These are phyloP conservation scores for Salticus scenicus DNA, from an alignment of 2,888 invertebrate species.

Conservation along the genomic window DNA sequence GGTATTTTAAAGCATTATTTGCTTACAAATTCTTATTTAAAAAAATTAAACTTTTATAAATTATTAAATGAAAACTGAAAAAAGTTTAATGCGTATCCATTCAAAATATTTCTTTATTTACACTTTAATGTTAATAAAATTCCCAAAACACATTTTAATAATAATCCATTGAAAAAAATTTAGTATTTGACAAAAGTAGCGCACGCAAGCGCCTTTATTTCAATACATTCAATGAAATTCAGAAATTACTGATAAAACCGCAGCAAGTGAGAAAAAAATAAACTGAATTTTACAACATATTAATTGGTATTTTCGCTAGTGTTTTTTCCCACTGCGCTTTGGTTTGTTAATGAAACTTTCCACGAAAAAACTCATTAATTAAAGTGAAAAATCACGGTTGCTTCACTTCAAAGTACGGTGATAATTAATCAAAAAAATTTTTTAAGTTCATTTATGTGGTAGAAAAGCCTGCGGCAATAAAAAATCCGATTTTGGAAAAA, in stretches of 20 bases:
- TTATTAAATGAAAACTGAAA: too few species aligned
- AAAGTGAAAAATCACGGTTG: constrained; percentile 10
- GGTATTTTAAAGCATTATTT: too few species aligned
- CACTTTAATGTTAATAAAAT: too few species aligned
- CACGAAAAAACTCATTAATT: constrained; percentile 6
- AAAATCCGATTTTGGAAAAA: constrained; percentile 8
- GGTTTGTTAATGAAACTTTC: background rate
- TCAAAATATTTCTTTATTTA: too few species aligned
- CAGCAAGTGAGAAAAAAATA: background rate
- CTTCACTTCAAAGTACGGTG: constrained; percentile 6
- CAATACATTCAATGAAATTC: background rate
- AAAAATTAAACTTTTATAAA: too few species aligned
- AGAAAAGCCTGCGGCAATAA: background rate
- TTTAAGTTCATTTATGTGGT: background rate
- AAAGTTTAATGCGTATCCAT: too few species aligned
- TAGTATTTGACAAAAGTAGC: background rate
- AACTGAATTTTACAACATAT: background rate
- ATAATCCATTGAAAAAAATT: too few species aligned
- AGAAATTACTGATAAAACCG: background rate
- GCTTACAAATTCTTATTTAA: too few species aligned
- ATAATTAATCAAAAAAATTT: background rate
- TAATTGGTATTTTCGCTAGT: background rate
- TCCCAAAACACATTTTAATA: too few species aligned
- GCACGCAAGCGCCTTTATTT: background rate
- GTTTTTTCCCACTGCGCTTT: background rate